Evolutionary conservation across 2,113 vertebrate genomes (phyloP).

Genomic region (Oceanodroma tethys): DNA sequence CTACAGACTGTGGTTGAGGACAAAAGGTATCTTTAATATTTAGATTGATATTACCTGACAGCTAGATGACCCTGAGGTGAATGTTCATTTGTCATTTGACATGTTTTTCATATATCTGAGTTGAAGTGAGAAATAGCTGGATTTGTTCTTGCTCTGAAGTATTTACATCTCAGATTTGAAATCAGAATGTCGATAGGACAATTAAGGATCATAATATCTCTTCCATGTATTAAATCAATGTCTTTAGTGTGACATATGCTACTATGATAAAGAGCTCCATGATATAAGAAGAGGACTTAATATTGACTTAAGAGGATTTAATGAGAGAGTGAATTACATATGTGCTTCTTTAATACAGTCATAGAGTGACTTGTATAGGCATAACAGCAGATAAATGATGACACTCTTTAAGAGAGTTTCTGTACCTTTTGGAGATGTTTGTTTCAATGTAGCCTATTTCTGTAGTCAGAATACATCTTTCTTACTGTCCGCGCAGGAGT

Average conservation of each 20-base stretch:
- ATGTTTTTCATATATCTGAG: background rate
- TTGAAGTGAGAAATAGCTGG: background rate
- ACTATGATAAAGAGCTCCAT: background rate
- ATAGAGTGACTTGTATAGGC: background rate
- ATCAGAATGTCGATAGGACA: background rate
- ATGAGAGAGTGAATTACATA: background rate
- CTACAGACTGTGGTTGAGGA: background rate
- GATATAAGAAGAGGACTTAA: background rate
- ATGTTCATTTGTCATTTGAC: background rate
- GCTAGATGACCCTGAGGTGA: background rate
- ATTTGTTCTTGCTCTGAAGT: background rate
- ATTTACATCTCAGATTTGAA: background rate
- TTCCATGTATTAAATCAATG: background rate
- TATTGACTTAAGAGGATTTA: background rate
- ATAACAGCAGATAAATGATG: background rate
- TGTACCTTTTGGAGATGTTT: background rate
- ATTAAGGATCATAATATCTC: background rate
- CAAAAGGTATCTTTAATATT: background rate
- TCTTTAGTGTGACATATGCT: background rate
- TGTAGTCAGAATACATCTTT: background rate
- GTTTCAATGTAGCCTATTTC: background rate
- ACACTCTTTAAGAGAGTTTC: background rate
- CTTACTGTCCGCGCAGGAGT: background rate
- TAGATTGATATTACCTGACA: background rate
- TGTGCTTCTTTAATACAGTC: background rate